A percentile compares a stretch with the other conserved stretches of the same genome.
Conservation (phyloP, 1,140 invertebrate genomes). For the Drosophila aff. region DNA sequence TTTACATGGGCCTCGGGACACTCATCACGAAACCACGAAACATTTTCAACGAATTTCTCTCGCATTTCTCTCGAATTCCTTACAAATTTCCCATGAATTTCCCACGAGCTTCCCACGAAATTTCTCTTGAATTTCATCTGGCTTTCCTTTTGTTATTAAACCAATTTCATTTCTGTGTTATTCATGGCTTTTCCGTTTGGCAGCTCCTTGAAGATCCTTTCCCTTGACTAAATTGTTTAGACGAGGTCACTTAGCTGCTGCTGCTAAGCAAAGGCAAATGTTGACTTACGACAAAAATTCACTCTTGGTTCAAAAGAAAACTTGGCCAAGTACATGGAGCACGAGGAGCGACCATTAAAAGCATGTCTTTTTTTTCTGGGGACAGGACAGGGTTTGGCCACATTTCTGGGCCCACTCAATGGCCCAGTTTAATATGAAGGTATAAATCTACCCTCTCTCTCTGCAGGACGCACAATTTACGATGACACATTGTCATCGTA, state of each 20-base stretch:
- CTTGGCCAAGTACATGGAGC: not conserved
- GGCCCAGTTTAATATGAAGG: conserved; percentile 62
- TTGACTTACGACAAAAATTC: conserved; percentile 20
- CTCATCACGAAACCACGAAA: conserved; percentile 11
- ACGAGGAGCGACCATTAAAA: conserved; percentile 7
- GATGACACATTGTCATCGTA: conserved; percentile 67
- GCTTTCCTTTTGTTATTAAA: conserved; percentile 30
- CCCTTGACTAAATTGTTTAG: conserved; percentile 13
- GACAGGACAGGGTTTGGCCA: not conserved
- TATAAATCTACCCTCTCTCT: conserved; percentile 57
- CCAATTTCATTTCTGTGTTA: conserved; percentile 37
- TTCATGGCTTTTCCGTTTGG: not conserved
- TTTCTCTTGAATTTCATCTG: too few relatives aligned
- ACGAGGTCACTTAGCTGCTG: conserved; percentile 38
- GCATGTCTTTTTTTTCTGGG: not conserved
- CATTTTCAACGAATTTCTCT: not conserved
- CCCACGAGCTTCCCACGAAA: too few relatives aligned
- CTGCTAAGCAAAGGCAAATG: conserved; percentile 44
- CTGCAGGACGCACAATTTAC: conserved; percentile 62
- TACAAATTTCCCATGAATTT: not conserved
- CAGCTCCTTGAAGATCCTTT: not conserved
- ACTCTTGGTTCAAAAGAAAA: conserved; percentile 2
- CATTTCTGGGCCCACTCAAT: conserved; percentile 11
- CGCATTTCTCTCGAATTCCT: not conserved
- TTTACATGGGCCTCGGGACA: conserved; percentile 8